Evolutionary conservation across 1,140 invertebrate species (phyloP).

Genomic region (Tyrophagus putrescentiae): DNA sequence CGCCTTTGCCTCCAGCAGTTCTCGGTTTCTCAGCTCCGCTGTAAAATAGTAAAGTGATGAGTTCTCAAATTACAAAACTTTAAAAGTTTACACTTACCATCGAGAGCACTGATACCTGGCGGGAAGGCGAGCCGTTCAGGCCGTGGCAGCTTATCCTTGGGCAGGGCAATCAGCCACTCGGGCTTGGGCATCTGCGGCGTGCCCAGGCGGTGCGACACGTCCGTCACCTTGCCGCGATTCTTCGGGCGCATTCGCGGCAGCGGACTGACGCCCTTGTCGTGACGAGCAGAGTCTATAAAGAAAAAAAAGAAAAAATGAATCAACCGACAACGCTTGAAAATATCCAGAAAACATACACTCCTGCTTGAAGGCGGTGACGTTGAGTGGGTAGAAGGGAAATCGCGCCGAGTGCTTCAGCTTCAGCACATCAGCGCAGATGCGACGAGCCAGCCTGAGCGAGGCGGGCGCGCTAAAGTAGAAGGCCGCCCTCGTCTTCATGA

Average conservation of each 20-base stretch:
- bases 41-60: not conserved
- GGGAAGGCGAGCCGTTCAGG: constrained; percentile 65
- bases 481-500: constrained; percentile 90
- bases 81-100: constrained; percentile 24
- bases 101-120: constrained; percentile 57
- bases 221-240: constrained; percentile 49
- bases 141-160: constrained; percentile 57
- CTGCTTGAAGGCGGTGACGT: constrained; percentile 64
- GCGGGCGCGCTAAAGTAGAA: constrained; percentile 80
- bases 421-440: constrained; percentile 61
- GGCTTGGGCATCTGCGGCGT: constrained; percentile 45
- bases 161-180: constrained; percentile 65
- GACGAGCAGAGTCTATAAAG: not conserved
- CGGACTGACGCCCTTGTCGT: constrained; percentile 17
- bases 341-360: constrained; percentile 48
- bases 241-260: constrained; percentile 24
- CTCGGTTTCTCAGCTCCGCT: not conserved
- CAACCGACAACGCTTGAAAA: not conserved
- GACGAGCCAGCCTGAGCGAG: constrained; percentile 66
- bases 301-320: constrained; percentile 10
- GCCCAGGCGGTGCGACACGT: constrained; percentile 59
- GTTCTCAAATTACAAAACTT: constrained; percentile 38
- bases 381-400: constrained; percentile 69
- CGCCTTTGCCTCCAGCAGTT: constrained; percentile 27
- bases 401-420: constrained; percentile 67